Conservation (phyloP, 2,888 invertebrate species). For the Sabatieria punctata region DNA sequence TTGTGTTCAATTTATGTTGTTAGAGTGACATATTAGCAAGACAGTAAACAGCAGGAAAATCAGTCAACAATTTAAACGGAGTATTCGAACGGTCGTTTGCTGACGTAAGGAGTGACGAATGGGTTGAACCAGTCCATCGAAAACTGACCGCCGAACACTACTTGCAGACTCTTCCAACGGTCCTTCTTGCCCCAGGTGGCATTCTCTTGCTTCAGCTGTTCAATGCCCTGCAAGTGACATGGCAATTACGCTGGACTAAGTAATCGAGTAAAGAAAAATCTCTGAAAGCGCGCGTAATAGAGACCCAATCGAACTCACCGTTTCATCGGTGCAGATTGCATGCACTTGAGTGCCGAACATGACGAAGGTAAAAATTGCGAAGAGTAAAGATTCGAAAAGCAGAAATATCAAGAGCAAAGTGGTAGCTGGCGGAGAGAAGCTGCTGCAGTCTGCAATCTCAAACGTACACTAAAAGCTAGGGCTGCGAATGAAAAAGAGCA, state of each 20-base stretch:
- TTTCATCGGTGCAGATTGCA: constrained; percentile 96
- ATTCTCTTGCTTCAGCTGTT: constrained; percentile 86
- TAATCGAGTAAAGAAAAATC: too few relatives aligned
- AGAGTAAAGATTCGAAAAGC: constrained; percentile 79
- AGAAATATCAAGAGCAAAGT: constrained; percentile 76
- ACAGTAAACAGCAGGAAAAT: too few relatives aligned
- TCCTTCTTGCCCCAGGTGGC: constrained; percentile 73
- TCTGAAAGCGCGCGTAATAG: too few relatives aligned
- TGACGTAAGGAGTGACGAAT: constrained; percentile 50
- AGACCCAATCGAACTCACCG: too few relatives aligned
- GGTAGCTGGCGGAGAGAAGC: constrained; percentile 84
- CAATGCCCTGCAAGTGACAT: constrained; percentile 58
- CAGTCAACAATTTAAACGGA: too few relatives aligned
- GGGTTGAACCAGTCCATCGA: constrained; percentile 87
- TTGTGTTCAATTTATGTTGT: too few relatives aligned
- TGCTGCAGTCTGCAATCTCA: constrained; percentile 51
- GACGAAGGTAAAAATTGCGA: constrained; percentile 89
- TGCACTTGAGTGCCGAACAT: constrained; percentile 92
- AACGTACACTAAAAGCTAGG: background rate
- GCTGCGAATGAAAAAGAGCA: constrained; percentile 3
- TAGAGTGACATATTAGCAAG: too few relatives aligned
- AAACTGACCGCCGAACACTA: constrained; percentile 81
- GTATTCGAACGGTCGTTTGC: constrained; percentile 60
- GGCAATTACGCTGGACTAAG: too few relatives aligned
- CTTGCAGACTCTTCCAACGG: constrained; percentile 80